These are phyloP conservation scores for Polymixis flavicincta DNA, from an alignment of 2,888 invertebrate species.

Conservation along the genomic window DNA sequence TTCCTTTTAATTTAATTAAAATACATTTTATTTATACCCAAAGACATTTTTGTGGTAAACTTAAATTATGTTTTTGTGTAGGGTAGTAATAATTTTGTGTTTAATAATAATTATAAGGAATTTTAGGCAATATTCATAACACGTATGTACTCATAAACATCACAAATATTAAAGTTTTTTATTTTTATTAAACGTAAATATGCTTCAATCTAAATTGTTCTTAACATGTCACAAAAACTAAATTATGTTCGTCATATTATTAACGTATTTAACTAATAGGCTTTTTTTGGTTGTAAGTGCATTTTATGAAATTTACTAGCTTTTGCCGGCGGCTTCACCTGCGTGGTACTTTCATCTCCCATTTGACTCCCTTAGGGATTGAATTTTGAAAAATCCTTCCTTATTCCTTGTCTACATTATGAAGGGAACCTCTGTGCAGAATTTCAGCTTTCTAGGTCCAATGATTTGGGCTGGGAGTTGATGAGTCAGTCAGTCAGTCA, in stretches of 20 bases:
- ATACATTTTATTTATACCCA: constrained; percentile 19
- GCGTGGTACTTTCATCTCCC: too few species aligned
- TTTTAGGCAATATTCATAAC: neutral
- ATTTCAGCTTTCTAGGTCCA: too few species aligned
- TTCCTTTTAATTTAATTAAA: constrained; percentile 42
- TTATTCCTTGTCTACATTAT: too few species aligned
- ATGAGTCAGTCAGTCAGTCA: too few species aligned
- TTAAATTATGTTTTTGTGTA: constrained; percentile 16
- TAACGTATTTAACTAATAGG: too few species aligned
- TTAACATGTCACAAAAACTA: constrained; percentile 16
- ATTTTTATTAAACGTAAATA: too few species aligned
- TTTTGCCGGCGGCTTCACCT: too few species aligned
- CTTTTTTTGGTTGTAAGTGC: neutral
- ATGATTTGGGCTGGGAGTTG: too few species aligned
- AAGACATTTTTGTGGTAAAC: constrained; percentile 30
- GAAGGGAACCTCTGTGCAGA: too few species aligned
- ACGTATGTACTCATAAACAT: constrained; percentile 6
- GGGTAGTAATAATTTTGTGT: neutral
- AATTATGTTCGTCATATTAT: neutral
- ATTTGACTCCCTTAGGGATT: too few species aligned
- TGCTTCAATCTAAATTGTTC: neutral
- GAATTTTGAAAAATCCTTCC: too few species aligned
- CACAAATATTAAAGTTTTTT: too few species aligned
- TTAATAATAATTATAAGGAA: neutral
- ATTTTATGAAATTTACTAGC: neutral